Evolutionary conservation across 2,888 invertebrate species (phyloP), one percentile per base, ranked within the genome.

Genomic region (Hydropsyche betteni): DNA sequence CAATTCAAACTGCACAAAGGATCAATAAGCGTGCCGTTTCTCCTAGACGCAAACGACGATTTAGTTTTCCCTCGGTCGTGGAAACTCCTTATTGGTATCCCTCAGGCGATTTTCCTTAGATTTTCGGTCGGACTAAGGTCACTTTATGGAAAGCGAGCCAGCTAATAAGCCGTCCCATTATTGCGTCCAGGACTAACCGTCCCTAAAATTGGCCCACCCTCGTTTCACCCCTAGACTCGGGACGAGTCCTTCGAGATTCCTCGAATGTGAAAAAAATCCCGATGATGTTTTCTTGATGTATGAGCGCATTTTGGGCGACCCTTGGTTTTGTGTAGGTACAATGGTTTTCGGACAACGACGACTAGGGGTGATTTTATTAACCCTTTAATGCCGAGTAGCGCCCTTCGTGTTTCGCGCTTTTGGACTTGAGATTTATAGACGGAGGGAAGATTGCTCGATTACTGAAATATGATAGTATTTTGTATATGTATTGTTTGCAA

Each of bases 141-240:
- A 53, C 52, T 51, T 72, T 61, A 55, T 72, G 53, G 55, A 58
- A 58, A 34, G 16, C 58, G 69, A 44, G 73, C 55, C 72, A 55
- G 76, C 76, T 71, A 76, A 69, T 78, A 78, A 77, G 76, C 71
- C 74, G 71, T 74, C 78, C 76, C 58, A 74, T 77, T 78, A 78
- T 75, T 73, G 61, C 61, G 69, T 16, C 4, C 16, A 14, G 16
- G 16, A 5, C 24, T 12, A 64, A 58, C 52, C 72, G 8, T 50
- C 14, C 69, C 51, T 24, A 16, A 14, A 16, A 16, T 55, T 24
- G 55, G 33, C 68, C 33, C 34, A 33, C 70, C 70, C 51, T 44
- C 38, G 14, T 14, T 61, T 16, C 72, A 3, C 69, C 14, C 69
- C 51, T 24, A 3, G 6, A 16, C 6, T 55, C n/a, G 55, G 33